Evolutionary conservation across 2,113 vertebrate species (phyloP), one percentile per base, ranked within the genome.

Genomic region (Oceanites oceanicus): DNA sequence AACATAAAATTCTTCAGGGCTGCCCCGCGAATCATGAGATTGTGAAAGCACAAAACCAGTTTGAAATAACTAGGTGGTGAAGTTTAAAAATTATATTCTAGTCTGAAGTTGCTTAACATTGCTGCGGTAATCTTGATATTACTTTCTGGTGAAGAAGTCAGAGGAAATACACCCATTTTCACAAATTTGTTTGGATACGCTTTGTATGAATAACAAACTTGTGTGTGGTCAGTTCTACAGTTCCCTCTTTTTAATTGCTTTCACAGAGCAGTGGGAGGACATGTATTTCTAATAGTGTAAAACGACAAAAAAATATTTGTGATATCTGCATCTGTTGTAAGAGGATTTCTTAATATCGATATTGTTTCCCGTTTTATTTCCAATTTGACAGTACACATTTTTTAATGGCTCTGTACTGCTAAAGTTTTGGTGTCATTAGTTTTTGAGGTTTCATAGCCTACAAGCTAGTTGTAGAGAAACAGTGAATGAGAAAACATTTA

Each of bases 1-100:
- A 49, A 23, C 18, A 0, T 6, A 10, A 7, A 45, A 2, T n/a
- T 32, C 25, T 25, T n/a, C 62, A 2, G 30, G n/a, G 16, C 15
- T 34, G 20, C 34, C 45, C 44, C 2, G 2, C 4, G 1, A n/a
- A 12, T 25, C 16, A 0, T 5, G 29, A 45, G 38, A 10, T 50
- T 76, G 45, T 2, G 6, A 62, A 71, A 72, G 47, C 50, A 4
- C 17, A 26, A 29, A 59, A 79, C 2, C 26, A 1, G 36, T 42
- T 61, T 1, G 5, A 29, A 75, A 16, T 36, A 47, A 27, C 58
- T 73, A 6, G 38, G 49, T 10, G 7, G 26, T 75, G 29, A 7
- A 67, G 47, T 67, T 75, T 53, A 49, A 45, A 59, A 45, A 6
- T 14, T 29, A 3, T 1, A 2, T 75, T 49, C 17, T 8, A 4